These are phyloP conservation scores for Lophochroa leadbeateri DNA, from an alignment of 2,113 vertebrate species.

Conservation along the genomic window DNA sequence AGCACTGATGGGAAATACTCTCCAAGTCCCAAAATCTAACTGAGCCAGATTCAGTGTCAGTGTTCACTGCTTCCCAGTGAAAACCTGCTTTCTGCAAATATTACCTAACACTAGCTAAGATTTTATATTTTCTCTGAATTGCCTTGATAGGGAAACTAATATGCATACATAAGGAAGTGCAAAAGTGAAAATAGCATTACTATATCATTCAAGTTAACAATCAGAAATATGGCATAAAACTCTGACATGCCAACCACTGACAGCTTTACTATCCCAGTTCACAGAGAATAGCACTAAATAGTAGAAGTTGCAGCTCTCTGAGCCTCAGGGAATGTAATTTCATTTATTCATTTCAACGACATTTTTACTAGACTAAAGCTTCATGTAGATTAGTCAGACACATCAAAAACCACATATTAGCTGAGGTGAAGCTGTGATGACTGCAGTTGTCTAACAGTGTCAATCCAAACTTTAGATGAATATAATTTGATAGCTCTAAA, in stretches of 20 bases:
- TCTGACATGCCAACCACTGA: not conserved
- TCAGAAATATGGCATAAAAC: not conserved
- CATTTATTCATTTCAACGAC: constrained; percentile 16
- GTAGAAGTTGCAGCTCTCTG: not conserved
- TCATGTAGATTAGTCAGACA: constrained; percentile 21
- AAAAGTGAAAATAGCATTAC: not conserved
- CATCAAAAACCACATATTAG: constrained; percentile 26
- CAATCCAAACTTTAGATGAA: constrained; percentile 36
- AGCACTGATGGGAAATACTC: not conserved
- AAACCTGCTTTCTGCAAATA: not conserved
- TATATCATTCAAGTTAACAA: not conserved
- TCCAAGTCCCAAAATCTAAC: not conserved
- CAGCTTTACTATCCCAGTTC: not conserved
- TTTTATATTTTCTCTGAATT: not conserved
- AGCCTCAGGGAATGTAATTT: not conserved
- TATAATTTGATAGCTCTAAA: constrained; percentile 46
- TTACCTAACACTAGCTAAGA: not conserved
- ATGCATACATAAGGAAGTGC: not conserved
- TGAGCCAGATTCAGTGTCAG: not conserved
- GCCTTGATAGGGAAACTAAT: not conserved
- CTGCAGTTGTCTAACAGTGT: constrained; percentile 21
- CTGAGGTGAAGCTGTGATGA: constrained; percentile 36
- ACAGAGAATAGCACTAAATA: not conserved
- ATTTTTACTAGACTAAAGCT: constrained; percentile 21
- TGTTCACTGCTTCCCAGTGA: not conserved